Evolutionary conservation across 2,888 invertebrate genomes (phyloP).

Genomic region (Trichogramma evanescens): DNA sequence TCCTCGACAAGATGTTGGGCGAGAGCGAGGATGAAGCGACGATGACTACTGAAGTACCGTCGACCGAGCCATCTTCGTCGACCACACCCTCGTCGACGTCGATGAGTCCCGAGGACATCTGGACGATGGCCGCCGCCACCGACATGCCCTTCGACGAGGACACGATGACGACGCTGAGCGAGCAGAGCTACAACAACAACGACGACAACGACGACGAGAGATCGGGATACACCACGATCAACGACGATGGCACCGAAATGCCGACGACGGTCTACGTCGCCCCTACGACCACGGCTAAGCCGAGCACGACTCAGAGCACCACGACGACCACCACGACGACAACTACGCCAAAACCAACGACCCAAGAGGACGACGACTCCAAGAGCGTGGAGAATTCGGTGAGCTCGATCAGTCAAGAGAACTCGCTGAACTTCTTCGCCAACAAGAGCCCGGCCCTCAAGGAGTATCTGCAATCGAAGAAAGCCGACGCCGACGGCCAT

Average conservation of each 20-base stretch:
- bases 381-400: conserved; percentile 42
- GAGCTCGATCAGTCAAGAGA: conserved; percentile 20
- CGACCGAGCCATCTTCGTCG: not conserved
- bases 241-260: not conserved
- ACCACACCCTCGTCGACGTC: conserved; percentile 13
- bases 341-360: conserved; percentile 40
- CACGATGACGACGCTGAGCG: conserved; percentile 9
- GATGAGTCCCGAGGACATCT: conserved; percentile 23
- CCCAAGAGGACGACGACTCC: conserved; percentile 34
- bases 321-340: conserved; percentile 18
- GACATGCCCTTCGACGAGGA: conserved; percentile 18
- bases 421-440: conserved; percentile 26
- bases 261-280: not conserved
- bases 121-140: conserved; percentile 20
- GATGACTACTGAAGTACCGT: not conserved
- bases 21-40: conserved; percentile 18
- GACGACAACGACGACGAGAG: not conserved
- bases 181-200: not conserved
- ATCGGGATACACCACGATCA: not conserved
- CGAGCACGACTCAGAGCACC: conserved; percentile 32
- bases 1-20: conserved; percentile 33
- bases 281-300: conserved; percentile 39
- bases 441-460: conserved; percentile 26
- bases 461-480: conserved; percentile 28
- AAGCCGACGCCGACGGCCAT: conserved; percentile 34